Percentiles rank a stretch among this genome's conserved stretches.
Evolutionary conservation across 1,140 invertebrate genomes (phyloP).

Genomic region (Holotrichia oblita): DNA sequence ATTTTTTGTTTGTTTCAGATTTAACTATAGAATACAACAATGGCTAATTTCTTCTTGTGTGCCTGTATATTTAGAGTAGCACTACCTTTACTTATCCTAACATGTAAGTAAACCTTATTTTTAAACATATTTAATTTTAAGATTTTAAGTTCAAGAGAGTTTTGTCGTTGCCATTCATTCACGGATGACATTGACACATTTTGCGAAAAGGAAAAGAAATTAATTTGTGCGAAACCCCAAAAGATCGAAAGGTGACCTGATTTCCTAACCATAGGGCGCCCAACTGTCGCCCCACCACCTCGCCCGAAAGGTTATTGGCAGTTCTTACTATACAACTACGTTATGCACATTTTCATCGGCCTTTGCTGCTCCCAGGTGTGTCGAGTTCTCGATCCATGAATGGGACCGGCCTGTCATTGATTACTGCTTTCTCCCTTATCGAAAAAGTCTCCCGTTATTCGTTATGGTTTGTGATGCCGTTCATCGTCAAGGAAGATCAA

Average conservation of each 20-base stretch:
- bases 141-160: too few species aligned
- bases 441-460: neutral
- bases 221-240: neutral
- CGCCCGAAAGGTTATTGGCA: slow-evolving; percentile 18
- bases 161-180: neutral
- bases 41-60: slow-evolving; percentile 32
- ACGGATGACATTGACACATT: too few species aligned
- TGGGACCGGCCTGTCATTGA: slow-evolving; percentile 27
- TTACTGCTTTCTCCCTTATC: slow-evolving; percentile 12
- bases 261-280: neutral
- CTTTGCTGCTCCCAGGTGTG: neutral
- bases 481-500: neutral
- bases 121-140: neutral
- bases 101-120: slow-evolving; percentile 25
- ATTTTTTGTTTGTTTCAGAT: slow-evolving; percentile 17
- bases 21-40: slow-evolving; percentile 9
- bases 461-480: neutral
- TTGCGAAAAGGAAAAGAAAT: too few species aligned
- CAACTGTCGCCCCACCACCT: neutral
- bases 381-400: slow-evolving; percentile 17
- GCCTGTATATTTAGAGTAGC: neutral
- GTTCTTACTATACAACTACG: neutral
- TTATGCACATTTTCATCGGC: too few species aligned
- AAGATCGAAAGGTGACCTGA: neutral
- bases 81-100: slow-evolving; percentile 28